Evolutionary conservation across 2,797 vertebrate genomes (phyloP).

Genomic region (Hydrolagus colliei): DNA sequence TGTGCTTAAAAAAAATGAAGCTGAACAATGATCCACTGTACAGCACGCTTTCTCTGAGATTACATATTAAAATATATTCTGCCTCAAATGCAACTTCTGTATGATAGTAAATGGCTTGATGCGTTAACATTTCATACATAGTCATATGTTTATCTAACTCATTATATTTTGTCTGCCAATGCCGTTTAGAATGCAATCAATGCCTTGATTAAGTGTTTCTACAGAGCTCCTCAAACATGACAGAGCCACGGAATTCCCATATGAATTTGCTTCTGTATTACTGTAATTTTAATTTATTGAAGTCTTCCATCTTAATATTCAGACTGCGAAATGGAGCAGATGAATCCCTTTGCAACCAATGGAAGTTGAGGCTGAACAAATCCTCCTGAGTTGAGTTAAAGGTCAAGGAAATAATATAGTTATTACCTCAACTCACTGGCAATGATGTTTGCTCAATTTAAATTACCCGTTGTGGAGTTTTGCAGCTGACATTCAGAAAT

Average conservation of each 20-base stretch:
- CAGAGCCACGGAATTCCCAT: background rate
- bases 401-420: background rate
- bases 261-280: background rate
- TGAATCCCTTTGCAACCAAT: background rate
- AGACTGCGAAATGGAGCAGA: background rate
- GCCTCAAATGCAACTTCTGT: slow-evolving; percentile 14
- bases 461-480: background rate
- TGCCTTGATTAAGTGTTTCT: slow-evolving; percentile 16
- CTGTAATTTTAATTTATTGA: background rate
- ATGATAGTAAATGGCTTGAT: slow-evolving; percentile 4
- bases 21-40: slow-evolving; percentile 1
- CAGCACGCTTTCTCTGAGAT: background rate
- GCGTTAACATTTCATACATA: slow-evolving; percentile 1
- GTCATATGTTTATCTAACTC: background rate
- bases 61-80: slow-evolving; percentile 1
- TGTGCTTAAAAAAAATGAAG: background rate
- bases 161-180: slow-evolving; percentile 9
- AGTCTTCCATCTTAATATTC: background rate
- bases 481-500: background rate
- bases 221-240: slow-evolving; percentile 6
- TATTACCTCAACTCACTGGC: background rate
- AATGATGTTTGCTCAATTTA: slow-evolving; percentile 1
- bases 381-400: background rate
- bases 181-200: background rate
- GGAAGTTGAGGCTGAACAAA: background rate